Base-by-base conservation (phyloP, 2,797 vertebrate species). In the Eospalax fontanierii region DNA sequence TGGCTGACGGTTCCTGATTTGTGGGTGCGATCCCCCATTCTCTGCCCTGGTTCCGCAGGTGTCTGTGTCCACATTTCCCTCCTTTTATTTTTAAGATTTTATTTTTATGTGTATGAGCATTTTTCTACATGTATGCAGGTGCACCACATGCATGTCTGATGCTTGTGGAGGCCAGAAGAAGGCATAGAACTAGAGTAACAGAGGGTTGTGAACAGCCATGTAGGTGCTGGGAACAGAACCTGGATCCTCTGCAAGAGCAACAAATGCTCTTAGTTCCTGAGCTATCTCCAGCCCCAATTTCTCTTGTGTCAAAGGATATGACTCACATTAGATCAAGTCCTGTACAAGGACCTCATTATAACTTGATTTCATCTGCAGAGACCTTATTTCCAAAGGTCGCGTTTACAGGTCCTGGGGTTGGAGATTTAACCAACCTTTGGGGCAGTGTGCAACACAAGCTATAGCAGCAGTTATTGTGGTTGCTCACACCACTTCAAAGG, bases 381-480 rank as follows among this genome's bases (percentile, higher is more conserved):
- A 21, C 16, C 70, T 40, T 38, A 16, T 85, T 76, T 89, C 26
- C 40, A 82, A 70, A 68, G 22, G 33, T 66, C 70, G 84, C 26
- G 7, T 71, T 73, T 40, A 73, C 33, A 3, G 71, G 18, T 40
- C 4, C 65, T 24, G 15, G 57, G 19, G 38, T 24, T 54, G 28
- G 19, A 28, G 33, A 40, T 59, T 87, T 50, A 38, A 4, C 73
- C 68, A 73, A 9, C 30, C 28, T 68, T 85, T 76, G 16, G 68
- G 11, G n/a, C 12, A 46, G 12, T 28, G 66, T 33, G 1, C 26
- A 50, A 7, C 40, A 57, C 61, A 50, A 70, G n/a, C 46, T 43
- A 0, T 9, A 59, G n/a, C 0, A 6, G 28, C 4, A 21, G 12
- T 38, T 61, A 6, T 22, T n/a, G 9, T 19, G 4, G 21, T 76